phyloP scores from a whole-genome alignment of 2,888 invertebrate species.

The Nomada hirtipes region DNA sequence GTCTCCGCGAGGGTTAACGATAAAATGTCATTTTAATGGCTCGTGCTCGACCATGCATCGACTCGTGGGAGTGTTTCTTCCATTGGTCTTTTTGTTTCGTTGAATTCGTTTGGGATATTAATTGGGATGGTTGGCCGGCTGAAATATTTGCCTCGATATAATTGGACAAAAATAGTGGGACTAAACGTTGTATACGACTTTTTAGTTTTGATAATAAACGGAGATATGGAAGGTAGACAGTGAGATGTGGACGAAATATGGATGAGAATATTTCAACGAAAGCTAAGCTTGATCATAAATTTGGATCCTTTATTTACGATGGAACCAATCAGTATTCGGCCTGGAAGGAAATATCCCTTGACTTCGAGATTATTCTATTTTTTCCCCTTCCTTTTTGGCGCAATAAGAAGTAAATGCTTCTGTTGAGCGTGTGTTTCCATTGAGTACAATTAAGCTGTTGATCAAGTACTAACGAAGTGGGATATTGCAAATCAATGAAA shows the following conservation, averaged over 20 bases:
- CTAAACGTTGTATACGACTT: background rate
- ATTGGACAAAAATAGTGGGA: background rate
- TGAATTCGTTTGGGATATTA: background rate
- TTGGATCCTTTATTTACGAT: too few species aligned
- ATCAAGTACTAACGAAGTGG: background rate
- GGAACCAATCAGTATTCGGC: too few species aligned
- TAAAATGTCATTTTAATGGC: slow-evolving; percentile 36
- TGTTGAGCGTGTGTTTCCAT: background rate
- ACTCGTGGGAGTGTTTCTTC: background rate
- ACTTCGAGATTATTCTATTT: too few species aligned
- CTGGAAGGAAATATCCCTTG: too few species aligned
- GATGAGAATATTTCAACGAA: too few species aligned
- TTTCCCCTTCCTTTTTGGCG: too few species aligned
- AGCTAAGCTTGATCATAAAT: too few species aligned
- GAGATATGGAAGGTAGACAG: background rate
- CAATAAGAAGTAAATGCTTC: background rate
- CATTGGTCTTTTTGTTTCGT: background rate
- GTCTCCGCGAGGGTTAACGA: slow-evolving; percentile 3
- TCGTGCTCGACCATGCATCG: slow-evolving; percentile 11
- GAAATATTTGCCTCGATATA: slow-evolving; percentile 11
- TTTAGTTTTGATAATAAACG: background rate
- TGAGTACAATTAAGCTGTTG: background rate
- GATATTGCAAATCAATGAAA: background rate
- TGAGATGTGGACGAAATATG: too few species aligned
- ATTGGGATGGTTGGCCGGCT: slow-evolving; percentile 13